phyloP scores from a whole-genome alignment of 2,888 invertebrate species.

The Parnassius glacialis region DNA sequence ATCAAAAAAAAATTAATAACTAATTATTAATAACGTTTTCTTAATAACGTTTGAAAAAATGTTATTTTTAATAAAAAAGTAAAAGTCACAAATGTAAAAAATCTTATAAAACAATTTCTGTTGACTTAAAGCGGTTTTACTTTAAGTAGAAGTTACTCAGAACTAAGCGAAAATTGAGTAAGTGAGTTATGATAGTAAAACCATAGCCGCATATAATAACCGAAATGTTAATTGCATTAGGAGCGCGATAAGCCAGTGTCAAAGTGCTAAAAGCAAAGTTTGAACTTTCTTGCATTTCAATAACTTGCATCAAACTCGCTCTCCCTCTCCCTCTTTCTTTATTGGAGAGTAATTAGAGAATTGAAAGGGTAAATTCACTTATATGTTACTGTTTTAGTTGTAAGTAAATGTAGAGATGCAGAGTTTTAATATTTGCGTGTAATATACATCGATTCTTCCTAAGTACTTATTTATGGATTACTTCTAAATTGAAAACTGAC shows the following conservation, averaged over 20 bases:
- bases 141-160: conserved; percentile 13
- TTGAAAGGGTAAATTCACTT: conserved; percentile 13
- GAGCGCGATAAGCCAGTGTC: conserved; percentile 27
- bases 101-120: conserved; percentile 3
- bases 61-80: no score
- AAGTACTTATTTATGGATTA: no score
- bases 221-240: conserved; percentile 27
- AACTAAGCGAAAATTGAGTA: conserved; percentile 19
- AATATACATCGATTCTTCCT: no score
- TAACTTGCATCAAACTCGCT: conserved; percentile 12
- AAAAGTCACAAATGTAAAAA: background rate
- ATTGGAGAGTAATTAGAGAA: background rate
- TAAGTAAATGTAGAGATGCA: background rate
- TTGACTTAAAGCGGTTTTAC: conserved; percentile 4
- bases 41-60: no score
- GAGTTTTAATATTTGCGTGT: no score
- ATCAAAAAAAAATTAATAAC: no score
- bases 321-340: no score
- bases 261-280: conserved; percentile 28
- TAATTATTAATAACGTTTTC: no score
- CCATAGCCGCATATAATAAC: conserved; percentile 22
- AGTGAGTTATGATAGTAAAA: conserved; percentile 22
- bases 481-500: no score
- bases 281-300: conserved; percentile 15
- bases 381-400: background rate